Base-by-base conservation (phyloP, 2,888 invertebrate species). In the Ormyrus thymus region DNA sequence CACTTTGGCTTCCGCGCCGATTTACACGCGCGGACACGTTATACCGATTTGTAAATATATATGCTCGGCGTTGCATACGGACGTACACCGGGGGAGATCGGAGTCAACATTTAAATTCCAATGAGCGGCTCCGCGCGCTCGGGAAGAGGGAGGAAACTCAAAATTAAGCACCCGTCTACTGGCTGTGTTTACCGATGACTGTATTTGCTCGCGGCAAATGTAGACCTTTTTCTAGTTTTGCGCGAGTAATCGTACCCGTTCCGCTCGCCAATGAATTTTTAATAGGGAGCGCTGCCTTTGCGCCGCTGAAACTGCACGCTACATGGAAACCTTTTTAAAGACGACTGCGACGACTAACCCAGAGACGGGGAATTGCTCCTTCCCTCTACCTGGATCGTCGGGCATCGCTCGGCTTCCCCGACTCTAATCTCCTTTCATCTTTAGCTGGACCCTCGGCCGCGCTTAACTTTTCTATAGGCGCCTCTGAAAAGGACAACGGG, bases 401-500 rank as follows among this genome's bases (percentile, higher is more conserved):
- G 11, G 65, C 58, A 51, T 66, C 59, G 13, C 61, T 29, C 48
- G 43, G 51, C 43, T 29, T 56, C 62, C 48, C 62, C 15, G n/a
- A 10, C 13, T 50, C 48, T 72, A 59, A 71, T 77, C 71, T 66
- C 72, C 15, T 53, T 55, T 72, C 72, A 66, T 77, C 72, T 72
- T 29, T 29, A 29, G 8, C 15, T 15, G n/a, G 58, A 51, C 45
- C 65, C 45, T n/a, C 50, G 48, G 53, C 70, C 46, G 56, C 50
- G 62, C 43, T 53, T 43, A 46, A 43, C n/a, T 11, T n/a, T 64
- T 48, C 3, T 56, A 64, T 51, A 58, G 58, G 64, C 51, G 76
- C 59, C 10, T 53, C 48, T 43, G n/a, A 50, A 56, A 58, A 43
- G 69, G 76, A 61, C 66, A 72, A 13, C 43, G 66, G 29, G 58